Base-by-base conservation (phyloP, 2,888 invertebrate genomes). In the Megalurothrips usitatus region DNA sequence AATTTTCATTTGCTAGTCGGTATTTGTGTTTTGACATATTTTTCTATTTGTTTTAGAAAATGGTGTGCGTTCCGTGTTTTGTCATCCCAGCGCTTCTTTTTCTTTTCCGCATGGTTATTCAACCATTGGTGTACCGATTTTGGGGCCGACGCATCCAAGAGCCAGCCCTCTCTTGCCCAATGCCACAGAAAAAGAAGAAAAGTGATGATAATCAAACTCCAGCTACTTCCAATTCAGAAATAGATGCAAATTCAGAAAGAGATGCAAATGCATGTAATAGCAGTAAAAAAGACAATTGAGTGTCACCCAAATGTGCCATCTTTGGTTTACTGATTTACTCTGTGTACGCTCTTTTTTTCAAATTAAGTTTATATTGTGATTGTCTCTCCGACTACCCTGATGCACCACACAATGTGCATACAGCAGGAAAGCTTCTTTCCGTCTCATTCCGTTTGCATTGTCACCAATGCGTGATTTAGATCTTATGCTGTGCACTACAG, bases 51-150 rank as follows among this genome's bases (percentile, higher is more conserved):
- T 58, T 58, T 58, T 17, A 58, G 58, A 58, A 58, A 75, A 75
- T 75, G 68, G 68, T 75, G 68, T 75, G 68, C 9, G 68, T 75
- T 11, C 68, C 68, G 12, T 75, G 68, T 26, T 75, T 75, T 26
- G 68, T 75, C 68, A 75, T 75, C 26, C 68, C 68, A 75, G 68
- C 68, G 23, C 68, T 75, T 26, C 8, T 75, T 26, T 75, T 75
- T 26, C 23, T 75, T 8, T 75, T 75, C 68, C 68, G 68, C 9
- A 75, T 75, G 68, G 68, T 75, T 26, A 75, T 75, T 26, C 68
- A 75, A 75, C 68, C 68, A 11, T 75, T 75, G 68, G 68, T 75
- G 23, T 75, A 75, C 26, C 68, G 68, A 26, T 23, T 75, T 26
- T 75, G 68, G 68, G 68, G 68, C 9, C 68, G 26, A 10, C 68